phyloP scores from a whole-genome alignment of 2,888 invertebrate species.

The Odontomyia ornata region DNA sequence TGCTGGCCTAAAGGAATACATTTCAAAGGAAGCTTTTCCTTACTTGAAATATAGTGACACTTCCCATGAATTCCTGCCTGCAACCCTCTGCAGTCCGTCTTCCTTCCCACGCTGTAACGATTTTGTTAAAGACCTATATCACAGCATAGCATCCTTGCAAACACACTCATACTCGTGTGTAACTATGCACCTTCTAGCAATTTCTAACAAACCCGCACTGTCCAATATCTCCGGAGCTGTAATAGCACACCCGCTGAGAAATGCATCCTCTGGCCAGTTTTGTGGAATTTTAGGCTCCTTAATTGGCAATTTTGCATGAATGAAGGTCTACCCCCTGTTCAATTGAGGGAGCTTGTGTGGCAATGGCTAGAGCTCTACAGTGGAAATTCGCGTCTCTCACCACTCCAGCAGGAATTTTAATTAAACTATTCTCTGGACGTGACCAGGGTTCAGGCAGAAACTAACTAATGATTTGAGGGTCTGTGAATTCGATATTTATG shows the following conservation, averaged over 20 bases:
- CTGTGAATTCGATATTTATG: conserved; percentile 32
- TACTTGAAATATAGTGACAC: too few relatives aligned
- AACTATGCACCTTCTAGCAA: not conserved
- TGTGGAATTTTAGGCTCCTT: conserved; percentile 45
- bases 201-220: not conserved
- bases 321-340: not conserved
- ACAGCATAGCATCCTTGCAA: not conserved
- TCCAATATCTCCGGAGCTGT: conserved; percentile 8
- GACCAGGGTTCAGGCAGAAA: not conserved
- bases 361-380: conserved; percentile 33
- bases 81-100: not conserved
- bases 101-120: not conserved
- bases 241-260: conserved; percentile 39
- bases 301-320: conserved; percentile 45
- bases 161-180: not conserved
- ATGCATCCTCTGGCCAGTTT: conserved; percentile 42
- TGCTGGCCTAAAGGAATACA: too few relatives aligned
- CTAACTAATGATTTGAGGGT: conserved; percentile 29
- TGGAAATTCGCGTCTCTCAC: conserved; percentile 36
- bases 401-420: conserved; percentile 40
- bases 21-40: too few relatives aligned
- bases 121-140: not conserved
- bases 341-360: conserved; percentile 2
- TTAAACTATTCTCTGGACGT: conserved; percentile 41
- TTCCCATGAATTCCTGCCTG: too few relatives aligned